phyloP scores from a whole-genome alignment of 2,113 vertebrate species.

The Apistogramma diplotaenia region DNA sequence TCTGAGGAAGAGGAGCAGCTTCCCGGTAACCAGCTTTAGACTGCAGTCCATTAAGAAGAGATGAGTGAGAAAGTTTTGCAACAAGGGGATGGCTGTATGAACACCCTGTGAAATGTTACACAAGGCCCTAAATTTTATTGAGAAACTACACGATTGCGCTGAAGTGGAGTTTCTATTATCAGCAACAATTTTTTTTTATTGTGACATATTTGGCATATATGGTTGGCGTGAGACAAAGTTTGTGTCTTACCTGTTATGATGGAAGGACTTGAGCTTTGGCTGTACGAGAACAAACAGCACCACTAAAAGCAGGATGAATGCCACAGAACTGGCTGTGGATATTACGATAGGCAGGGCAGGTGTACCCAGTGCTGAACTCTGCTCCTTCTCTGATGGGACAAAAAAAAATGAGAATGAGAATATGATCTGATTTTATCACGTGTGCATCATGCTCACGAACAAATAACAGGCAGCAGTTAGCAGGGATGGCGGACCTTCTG shows the following conservation, averaged over 20 bases:
- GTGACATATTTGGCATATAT: not conserved
- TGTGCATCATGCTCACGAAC: not conserved
- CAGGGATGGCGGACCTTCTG: constrained; percentile 76
- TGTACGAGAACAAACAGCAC: constrained; percentile 96
- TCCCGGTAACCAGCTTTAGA: not conserved
- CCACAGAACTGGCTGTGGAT: constrained; percentile 92
- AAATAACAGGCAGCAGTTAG: not conserved
- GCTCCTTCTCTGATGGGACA: constrained; percentile 83
- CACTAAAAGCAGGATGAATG: constrained; percentile 92
- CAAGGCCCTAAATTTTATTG: not conserved
- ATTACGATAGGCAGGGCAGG: constrained; percentile 93
- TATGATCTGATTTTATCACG: not conserved
- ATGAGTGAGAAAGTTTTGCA: not conserved
- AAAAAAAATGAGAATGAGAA: constrained; percentile 18
- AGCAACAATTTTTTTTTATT: not conserved
- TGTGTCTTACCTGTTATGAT: constrained; percentile 88
- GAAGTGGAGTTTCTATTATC: not conserved
- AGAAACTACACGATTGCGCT: not conserved
- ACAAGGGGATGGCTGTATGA: not conserved
- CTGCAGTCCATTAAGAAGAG: not conserved
- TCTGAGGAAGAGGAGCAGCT: not conserved
- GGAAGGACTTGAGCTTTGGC: constrained; percentile 98
- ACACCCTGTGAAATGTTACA: not conserved
- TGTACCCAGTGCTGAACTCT: constrained; percentile 83
- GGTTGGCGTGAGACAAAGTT: not conserved